These are phyloP conservation scores for Stylophora pistillata DNA, from an alignment of 64 coral and sea anemone species.

Conservation along the genomic window DNA sequence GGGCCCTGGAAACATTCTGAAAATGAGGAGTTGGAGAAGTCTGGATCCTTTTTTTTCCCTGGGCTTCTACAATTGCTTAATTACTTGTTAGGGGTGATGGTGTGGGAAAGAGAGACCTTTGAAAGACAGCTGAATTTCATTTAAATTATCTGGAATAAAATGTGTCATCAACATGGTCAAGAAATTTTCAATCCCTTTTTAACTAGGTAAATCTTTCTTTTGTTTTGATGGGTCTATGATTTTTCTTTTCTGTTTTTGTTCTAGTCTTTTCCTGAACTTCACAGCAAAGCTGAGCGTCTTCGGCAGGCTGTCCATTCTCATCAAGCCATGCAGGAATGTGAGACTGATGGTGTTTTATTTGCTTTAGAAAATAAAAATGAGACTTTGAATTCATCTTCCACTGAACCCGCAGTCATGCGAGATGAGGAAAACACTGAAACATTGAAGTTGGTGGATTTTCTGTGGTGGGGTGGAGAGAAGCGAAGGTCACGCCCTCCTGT, in stretches of 20 bases:
- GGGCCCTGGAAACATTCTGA: too few relatives aligned
- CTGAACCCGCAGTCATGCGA: neutral
- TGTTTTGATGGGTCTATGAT: neutral
- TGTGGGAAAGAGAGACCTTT: too few relatives aligned
- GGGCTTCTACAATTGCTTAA: too few relatives aligned
- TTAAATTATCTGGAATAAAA: neutral
- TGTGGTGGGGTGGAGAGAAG: neutral
- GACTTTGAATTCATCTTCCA: neutral
- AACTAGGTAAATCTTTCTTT: neutral
- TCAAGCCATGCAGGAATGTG: conserved; percentile 31
- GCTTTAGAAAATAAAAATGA: conserved; percentile 15
- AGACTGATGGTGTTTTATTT: conserved; percentile 63
- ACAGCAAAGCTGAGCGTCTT: conserved; percentile 18
- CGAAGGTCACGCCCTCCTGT: neutral
- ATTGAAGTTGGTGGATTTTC: neutral
- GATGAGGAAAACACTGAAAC: neutral
- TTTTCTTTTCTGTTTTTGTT: conserved; percentile 6
- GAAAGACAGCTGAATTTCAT: too few relatives aligned
- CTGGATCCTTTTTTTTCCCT: too few relatives aligned
- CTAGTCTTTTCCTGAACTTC: conserved; percentile 51
- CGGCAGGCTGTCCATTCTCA: conserved; percentile 33
- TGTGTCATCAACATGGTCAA: neutral
- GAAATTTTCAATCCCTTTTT: neutral
- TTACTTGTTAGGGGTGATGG: too few relatives aligned
- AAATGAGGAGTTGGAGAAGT: too few relatives aligned